phyloP scores from a whole-genome alignment of 92 coral and sea anemone species.

The Umimayanthus kanabou region DNA sequence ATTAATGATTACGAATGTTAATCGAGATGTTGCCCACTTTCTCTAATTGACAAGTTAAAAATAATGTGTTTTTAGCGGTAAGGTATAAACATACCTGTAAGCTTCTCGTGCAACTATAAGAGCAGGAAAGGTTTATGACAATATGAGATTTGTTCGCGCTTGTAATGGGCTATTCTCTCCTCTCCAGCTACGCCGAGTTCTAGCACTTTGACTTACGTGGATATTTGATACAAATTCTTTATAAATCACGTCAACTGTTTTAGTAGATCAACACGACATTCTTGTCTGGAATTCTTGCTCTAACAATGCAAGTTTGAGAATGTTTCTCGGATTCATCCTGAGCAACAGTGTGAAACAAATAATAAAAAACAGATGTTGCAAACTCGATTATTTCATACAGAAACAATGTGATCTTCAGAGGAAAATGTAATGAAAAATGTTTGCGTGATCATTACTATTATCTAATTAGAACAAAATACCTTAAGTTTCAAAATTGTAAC shows the following conservation, averaged over 20 bases:
- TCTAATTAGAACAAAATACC: neutral
- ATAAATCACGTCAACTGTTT: neutral
- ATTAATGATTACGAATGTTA: neutral
- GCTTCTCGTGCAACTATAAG: neutral
- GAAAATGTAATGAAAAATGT: neutral
- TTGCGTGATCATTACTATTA: neutral
- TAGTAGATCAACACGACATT: neutral
- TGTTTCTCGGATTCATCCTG: neutral
- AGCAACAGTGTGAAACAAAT: neutral
- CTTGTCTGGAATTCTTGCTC: too few species aligned
- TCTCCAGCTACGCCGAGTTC: neutral
- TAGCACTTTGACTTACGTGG: neutral
- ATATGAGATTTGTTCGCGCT: neutral
- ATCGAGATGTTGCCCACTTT: too few species aligned
- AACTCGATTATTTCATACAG: neutral
- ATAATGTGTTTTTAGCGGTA: neutral
- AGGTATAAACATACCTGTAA: neutral
- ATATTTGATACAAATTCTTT: neutral
- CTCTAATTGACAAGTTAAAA: too few species aligned
- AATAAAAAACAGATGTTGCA: neutral
- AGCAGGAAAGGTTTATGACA: neutral
- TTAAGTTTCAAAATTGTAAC: neutral
- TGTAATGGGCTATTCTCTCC: neutral
- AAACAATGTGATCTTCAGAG: neutral
- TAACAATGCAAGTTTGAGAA: too few species aligned